Conservation (phyloP, 2,113 vertebrate genomes). For the Leucopsar rothschildi region DNA sequence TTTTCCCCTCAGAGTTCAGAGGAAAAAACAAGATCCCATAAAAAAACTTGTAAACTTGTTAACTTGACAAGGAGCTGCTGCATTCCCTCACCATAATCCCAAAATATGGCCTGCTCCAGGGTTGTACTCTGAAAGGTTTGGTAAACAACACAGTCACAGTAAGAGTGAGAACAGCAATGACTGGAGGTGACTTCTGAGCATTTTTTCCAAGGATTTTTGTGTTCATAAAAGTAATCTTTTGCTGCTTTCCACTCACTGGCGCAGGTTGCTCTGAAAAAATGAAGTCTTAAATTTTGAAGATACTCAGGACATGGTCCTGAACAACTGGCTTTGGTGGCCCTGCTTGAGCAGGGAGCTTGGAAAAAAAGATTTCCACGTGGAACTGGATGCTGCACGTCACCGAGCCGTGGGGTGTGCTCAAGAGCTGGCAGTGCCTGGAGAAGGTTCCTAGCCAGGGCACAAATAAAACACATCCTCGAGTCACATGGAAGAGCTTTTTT, state of each 20-base stretch:
- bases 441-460: slow-evolving; percentile 23
- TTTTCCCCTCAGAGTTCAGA: neutral
- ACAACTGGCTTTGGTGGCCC: neutral
- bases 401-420: neutral
- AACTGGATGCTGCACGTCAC: neutral
- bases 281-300: neutral
- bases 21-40: neutral
- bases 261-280: neutral
- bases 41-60: neutral
- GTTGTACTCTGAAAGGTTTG: neutral
- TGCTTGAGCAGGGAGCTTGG: neutral
- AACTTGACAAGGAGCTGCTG: neutral
- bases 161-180: neutral
- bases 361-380: neutral
- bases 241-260: neutral
- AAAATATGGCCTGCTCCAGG: neutral
- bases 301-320: neutral
- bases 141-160: neutral
- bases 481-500: slow-evolving; percentile 3
- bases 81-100: neutral
- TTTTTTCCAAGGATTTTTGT: neutral
- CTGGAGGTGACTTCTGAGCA: neutral
- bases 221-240: neutral
- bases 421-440: neutral
- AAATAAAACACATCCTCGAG: slow-evolving; percentile 5